Percentiles rank a stretch among this genome's conserved stretches.
These are phyloP conservation scores for Rutpela maculata DNA, from an alignment of 2,888 invertebrate species.

Conservation along the genomic window DNA sequence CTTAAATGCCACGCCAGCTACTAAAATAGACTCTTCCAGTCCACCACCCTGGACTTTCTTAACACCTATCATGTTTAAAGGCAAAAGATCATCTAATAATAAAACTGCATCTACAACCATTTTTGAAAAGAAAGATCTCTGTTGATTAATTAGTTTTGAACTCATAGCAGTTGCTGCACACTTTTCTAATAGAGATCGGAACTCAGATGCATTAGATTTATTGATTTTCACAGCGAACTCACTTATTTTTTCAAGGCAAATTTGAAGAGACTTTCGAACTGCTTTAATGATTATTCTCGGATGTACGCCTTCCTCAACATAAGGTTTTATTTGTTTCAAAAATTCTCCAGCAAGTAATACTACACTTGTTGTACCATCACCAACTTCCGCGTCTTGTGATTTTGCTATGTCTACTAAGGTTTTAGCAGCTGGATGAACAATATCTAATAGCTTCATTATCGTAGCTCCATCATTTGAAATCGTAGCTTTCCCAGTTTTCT, in stretches of 20 bases:
- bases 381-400: conserved; percentile 99
- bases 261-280: conserved; percentile 87
- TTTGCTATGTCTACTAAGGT: conserved; percentile 99
- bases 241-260: conserved; percentile 89
- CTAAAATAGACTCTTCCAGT: conserved; percentile 90
- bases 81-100: conserved; percentile 90
- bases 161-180: conserved; percentile 98
- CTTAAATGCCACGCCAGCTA: conserved; percentile 98
- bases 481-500: conserved; percentile 91
- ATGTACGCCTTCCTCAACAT: conserved; percentile 97
- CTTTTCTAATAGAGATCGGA: conserved; percentile 83
- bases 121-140: conserved; percentile 95
- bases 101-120: conserved; percentile 99
- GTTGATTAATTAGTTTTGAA: conserved; percentile 96
- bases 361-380: conserved; percentile 99
- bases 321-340: conserved; percentile 94
- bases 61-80: conserved; percentile 99
- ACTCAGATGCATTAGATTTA: conserved; percentile 78
- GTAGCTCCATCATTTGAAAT: conserved; percentile 99
- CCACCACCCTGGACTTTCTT: conserved; percentile 90
- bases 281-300: conserved; percentile 95
- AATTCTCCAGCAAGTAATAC: conserved; percentile 97
- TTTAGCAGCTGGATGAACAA: conserved; percentile 98
- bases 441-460: conserved; percentile 97
- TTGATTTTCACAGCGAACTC: conserved; percentile 89